These are phyloP conservation scores for Drosophila setifemur DNA, from an alignment of 1,140 invertebrate genomes.

Conservation along the genomic window DNA sequence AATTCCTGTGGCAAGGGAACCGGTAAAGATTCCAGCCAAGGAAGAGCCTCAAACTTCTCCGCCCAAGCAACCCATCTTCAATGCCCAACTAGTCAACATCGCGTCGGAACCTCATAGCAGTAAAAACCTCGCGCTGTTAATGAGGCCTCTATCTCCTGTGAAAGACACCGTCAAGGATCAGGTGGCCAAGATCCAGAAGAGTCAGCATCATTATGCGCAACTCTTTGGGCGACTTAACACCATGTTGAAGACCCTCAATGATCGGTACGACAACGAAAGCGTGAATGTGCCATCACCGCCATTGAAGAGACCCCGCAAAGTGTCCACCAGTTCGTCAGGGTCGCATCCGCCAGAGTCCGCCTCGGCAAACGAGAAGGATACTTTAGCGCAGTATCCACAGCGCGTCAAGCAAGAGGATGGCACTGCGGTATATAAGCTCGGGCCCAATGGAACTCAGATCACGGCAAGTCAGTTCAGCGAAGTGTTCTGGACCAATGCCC, in stretches of 20 bases:
- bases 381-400: constrained; percentile 44
- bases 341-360: constrained; percentile 6
- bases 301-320: constrained; percentile 22
- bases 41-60: too few species aligned
- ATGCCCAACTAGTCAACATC: constrained; percentile 43
- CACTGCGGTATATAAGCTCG: constrained; percentile 54
- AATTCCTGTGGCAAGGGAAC: too few species aligned
- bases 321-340: constrained; percentile 46
- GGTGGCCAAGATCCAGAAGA: constrained; percentile 48
- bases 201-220: constrained; percentile 40
- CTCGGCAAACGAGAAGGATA: constrained; percentile 3
- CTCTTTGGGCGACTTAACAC: constrained; percentile 30
- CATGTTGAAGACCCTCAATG: constrained; percentile 46
- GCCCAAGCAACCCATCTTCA: constrained; percentile 14
- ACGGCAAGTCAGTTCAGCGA: constrained; percentile 39
- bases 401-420: constrained; percentile 26
- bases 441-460: constrained; percentile 77
- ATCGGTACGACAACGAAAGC: constrained; percentile 41
- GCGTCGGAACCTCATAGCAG: constrained; percentile 1
- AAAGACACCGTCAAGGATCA: constrained; percentile 24
- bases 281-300: constrained; percentile 24
- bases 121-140: not conserved
- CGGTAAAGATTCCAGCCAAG: too few species aligned
- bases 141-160: constrained; percentile 34
- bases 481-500: constrained; percentile 73